A percentile compares a stretch with the other conserved stretches of the same genome.
Conservation (phyloP, 2,888 invertebrate genomes). For the Hemistola chrysoprasaria region DNA sequence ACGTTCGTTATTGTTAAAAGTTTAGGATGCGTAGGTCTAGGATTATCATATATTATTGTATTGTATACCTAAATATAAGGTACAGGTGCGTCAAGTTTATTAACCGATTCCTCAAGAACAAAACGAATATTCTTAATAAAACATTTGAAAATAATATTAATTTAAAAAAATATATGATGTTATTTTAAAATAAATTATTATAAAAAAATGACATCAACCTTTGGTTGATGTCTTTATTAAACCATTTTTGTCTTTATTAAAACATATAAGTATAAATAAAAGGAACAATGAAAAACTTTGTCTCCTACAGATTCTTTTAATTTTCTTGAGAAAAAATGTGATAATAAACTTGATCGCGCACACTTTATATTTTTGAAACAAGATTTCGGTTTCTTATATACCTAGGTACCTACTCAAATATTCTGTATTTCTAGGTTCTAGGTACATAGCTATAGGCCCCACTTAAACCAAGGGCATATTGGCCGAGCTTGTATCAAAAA, state of each 20-base stretch:
- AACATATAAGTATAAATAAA: no score
- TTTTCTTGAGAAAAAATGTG: slow-evolving; percentile 8
- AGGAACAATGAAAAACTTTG: no score
- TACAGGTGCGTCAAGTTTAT: slow-evolving; percentile 6
- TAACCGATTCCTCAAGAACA: slow-evolving; percentile 4
- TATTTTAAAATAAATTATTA: no score
- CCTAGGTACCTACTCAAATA: no score
- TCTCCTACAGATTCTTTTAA: no score
- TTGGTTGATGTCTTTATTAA: no score
- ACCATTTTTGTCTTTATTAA: no score
- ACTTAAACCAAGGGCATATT: no score
- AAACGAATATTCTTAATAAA: neutral
- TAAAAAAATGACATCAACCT: no score
- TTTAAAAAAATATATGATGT: no score
- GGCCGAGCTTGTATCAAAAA: slow-evolving; percentile 55
- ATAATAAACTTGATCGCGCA: slow-evolving; percentile 21
- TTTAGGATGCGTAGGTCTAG: slow-evolving; percentile 29
- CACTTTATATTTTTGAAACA: slow-evolving; percentile 22
- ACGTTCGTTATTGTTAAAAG: slow-evolving; percentile 34
- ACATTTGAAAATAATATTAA: no score
- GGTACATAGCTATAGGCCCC: no score
- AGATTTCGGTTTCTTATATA: slow-evolving; percentile 1
- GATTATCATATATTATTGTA: slow-evolving; percentile 4
- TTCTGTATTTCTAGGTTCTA: neutral
- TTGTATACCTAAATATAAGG: slow-evolving; percentile 22